phyloP scores from a whole-genome alignment of 2,888 invertebrate genomes.

The Phoronis australis region DNA sequence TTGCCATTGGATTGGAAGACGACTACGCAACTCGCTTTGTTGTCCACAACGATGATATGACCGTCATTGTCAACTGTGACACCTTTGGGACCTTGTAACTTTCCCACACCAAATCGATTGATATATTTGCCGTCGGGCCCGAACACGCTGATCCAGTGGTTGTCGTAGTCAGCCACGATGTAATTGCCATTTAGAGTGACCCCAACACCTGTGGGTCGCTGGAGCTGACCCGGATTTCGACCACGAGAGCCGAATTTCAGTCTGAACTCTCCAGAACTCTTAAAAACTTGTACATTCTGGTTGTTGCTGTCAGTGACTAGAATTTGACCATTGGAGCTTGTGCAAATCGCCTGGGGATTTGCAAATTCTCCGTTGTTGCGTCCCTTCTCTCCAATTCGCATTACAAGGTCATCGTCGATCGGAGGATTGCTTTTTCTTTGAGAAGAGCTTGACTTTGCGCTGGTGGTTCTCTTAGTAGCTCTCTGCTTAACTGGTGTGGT shows the following conservation, averaged over 20 bases:
- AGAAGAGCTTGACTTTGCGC: conserved; percentile 51
- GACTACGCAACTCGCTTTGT: conserved; percentile 55
- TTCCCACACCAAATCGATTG: conserved; percentile 55
- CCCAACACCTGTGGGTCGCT: conserved; percentile 57
- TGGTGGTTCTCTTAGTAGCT: conserved; percentile 50
- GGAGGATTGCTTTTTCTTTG: conserved; percentile 48
- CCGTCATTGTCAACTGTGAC: conserved; percentile 54
- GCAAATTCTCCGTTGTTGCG: conserved; percentile 57
- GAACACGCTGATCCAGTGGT: conserved; percentile 57
- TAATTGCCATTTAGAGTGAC: conserved; percentile 54
- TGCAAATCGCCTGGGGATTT: conserved; percentile 57
- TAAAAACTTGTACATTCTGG: conserved; percentile 53
- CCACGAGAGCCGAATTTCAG: conserved; percentile 53
- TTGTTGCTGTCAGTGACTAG: conserved; percentile 57
- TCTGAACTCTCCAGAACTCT: conserved; percentile 53
- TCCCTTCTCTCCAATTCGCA: conserved; percentile 55
- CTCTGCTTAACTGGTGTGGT: conserved; percentile 48
- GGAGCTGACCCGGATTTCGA: conserved; percentile 55
- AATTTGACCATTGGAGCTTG: conserved; percentile 50
- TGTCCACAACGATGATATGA: conserved; percentile 57
- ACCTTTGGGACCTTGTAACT: conserved; percentile 57
- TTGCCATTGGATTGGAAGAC: conserved; percentile 56
- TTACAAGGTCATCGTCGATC: conserved; percentile 55
- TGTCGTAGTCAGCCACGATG: conserved; percentile 58
- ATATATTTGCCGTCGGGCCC: conserved; percentile 56